Percentiles rank a stretch among this genome's conserved stretches.
These are phyloP conservation scores for Micrasema longulum DNA, from an alignment of 1,140 invertebrate genomes.

Conservation along the genomic window DNA sequence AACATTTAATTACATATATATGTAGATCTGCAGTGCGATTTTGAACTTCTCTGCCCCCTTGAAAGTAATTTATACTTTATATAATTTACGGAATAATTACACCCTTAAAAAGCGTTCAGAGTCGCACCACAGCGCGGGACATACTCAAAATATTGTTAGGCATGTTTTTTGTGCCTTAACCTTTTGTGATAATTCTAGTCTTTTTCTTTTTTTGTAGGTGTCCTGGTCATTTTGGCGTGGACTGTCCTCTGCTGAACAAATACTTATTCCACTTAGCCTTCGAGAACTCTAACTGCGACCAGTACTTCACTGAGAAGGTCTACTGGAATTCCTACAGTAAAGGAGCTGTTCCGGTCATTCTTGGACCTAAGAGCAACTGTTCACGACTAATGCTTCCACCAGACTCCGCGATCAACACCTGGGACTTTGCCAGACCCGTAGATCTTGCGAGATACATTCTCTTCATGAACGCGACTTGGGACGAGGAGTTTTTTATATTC, in stretches of 20 bases:
- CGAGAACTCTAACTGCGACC: constrained; percentile 75
- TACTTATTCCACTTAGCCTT: constrained; percentile 80
- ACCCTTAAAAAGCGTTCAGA: no score
- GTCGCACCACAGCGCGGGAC: no score
- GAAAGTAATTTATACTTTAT: no score
- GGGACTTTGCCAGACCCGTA: constrained; percentile 74
- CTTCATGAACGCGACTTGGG: constrained; percentile 67
- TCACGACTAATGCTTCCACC: constrained; percentile 69
- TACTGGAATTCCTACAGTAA: constrained; percentile 72
- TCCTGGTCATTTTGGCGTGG: constrained; percentile 67
- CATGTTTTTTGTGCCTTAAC: no score
- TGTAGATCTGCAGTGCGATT: no score
- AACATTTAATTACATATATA: no score
- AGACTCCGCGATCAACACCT: constrained; percentile 75
- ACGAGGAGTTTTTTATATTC: constrained; percentile 70
- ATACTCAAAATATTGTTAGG: no score
- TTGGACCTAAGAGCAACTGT: constrained; percentile 67
- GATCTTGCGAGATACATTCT: constrained; percentile 73
- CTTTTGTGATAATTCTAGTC: background rate
- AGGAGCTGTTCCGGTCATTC: constrained; percentile 73
- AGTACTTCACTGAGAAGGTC: constrained; percentile 76
- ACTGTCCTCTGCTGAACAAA: constrained; percentile 65
- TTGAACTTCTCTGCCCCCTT: no score
- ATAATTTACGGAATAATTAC: no score
- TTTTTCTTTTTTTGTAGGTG: constrained; percentile 60